A percentile compares a stretch with the other conserved stretches of the same genome.
phyloP scores from a whole-genome alignment of 2,797 vertebrate genomes.

The Anisognathus igniventris region DNA sequence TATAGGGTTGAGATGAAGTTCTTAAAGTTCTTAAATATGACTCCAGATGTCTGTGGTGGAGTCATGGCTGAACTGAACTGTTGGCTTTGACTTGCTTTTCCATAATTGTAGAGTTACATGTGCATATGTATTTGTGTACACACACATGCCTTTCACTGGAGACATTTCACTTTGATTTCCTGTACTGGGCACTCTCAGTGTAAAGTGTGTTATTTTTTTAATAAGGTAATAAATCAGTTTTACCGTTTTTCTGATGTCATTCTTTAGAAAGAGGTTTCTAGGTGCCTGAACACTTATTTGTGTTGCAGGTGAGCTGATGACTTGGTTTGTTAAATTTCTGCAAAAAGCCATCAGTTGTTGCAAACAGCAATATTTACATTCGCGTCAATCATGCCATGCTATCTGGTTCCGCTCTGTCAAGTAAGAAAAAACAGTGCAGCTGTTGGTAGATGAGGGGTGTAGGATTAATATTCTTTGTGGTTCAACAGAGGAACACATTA shows the following conservation, averaged over 20 bases:
- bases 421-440: slow-evolving; percentile 50
- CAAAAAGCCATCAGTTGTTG: neutral
- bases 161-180: neutral
- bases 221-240: neutral
- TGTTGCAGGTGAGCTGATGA: neutral
- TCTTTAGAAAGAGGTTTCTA: neutral
- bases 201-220: neutral
- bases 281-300: neutral
- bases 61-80: neutral
- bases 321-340: neutral
- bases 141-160: neutral
- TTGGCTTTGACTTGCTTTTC: neutral
- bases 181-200: neutral
- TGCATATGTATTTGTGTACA: neutral
- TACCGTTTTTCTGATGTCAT: neutral
- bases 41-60: neutral
- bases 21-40: neutral
- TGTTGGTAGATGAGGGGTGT: slow-evolving; percentile 44
- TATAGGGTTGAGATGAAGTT: neutral
- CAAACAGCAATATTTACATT: slow-evolving; percentile 34
- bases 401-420: slow-evolving; percentile 12
- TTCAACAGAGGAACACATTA: slow-evolving; percentile 61
- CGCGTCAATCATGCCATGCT: neutral
- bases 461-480: slow-evolving; percentile 66
- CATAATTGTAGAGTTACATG: neutral